These are phyloP conservation scores for Dioctria linearis DNA, from an alignment of 2,888 invertebrate species.

Conservation along the genomic window DNA sequence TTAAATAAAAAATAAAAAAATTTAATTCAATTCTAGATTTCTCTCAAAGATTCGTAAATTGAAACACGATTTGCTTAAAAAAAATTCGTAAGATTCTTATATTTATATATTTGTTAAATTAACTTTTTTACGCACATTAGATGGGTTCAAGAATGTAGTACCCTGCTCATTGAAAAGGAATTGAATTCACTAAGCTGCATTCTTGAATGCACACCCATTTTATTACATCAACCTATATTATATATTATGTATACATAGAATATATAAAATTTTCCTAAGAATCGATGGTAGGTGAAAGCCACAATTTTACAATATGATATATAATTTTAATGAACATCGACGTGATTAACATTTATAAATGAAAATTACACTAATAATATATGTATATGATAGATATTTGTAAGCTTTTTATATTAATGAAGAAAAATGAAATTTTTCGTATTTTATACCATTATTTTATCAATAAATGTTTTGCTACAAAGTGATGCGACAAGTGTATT, in stretches of 20 bases:
- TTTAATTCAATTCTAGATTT: not conserved
- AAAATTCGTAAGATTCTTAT: not conserved
- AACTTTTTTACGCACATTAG: no score
- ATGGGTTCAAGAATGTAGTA: no score
- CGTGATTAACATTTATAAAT: slow-evolving; percentile 55
- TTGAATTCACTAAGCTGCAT: no score
- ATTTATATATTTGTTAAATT: not conserved
- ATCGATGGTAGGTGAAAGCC: slow-evolving; percentile 18
- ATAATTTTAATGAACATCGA: slow-evolving; percentile 55
- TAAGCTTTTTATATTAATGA: slow-evolving; percentile 59
- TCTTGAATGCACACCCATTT: slow-evolving; percentile 2
- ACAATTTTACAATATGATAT: slow-evolving; percentile 41
- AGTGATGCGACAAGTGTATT: not conserved
- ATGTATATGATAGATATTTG: slow-evolving; percentile 47
- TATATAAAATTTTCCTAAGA: slow-evolving; percentile 36
- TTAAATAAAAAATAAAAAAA: no score
- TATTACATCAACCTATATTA: slow-evolving; percentile 27
- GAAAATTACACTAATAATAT: slow-evolving; percentile 50
- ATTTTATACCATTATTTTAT: slow-evolving; percentile 47
- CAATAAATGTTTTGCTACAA: slow-evolving; percentile 53
- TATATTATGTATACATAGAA: not conserved
- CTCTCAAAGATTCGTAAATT: not conserved
- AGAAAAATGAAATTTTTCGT: slow-evolving; percentile 53
- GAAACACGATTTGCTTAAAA: not conserved
- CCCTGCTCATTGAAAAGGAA: no score